Base-by-base conservation (phyloP, 1,140 invertebrate species). In the Macrocentrus cingulum region DNA sequence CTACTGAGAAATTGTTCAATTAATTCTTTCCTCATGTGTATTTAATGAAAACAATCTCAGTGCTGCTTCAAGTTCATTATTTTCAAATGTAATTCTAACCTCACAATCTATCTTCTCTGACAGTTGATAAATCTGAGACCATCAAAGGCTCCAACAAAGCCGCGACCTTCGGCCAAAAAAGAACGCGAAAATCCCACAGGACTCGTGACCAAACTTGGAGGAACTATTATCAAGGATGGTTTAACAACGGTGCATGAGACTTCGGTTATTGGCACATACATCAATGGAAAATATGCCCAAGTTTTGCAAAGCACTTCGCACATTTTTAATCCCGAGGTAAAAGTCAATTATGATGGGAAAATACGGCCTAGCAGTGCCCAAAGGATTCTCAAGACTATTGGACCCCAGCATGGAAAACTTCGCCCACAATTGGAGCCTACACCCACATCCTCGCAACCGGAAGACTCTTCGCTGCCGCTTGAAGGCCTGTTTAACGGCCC, bases 251-350 rank as follows among this genome's bases (percentile, higher is more conserved):
- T 93, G 6, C 90, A 92, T 66, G 90, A 93, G 78, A 94, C 91
- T 0, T 91, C 88, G 68, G 91, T 94, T 9, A 89, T 94, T 65
- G 91, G 91, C 2, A 94, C 91, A 4, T 91, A 89, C 66, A 91
- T 94, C 64, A 90, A 89, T 51, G 91, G 91, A 49, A 91, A 92
- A 75, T 94, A 94, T 67, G 91, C 91, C 6, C 88, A 90, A 74
- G 87, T 94, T 2, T 75, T 91, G 5, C 86, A 90, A 63, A 90
- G 88, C 65, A 89, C 87, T 1, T 89, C 88, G 0, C 83, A 81
- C 68, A 81, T 83, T 56, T 71, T 84, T 56, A 70, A 71, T 9
- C 56, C 59, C 0, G 56, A 44, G 0, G 37, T 55, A 0, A 51
- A 51, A 8, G 46, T 60, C 23, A 7, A 56, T 2, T 16, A 49